Evolutionary conservation across 2,888 invertebrate species (phyloP), one percentile per base, ranked within the genome.

Genomic region (Lasioglossum calceatum): DNA sequence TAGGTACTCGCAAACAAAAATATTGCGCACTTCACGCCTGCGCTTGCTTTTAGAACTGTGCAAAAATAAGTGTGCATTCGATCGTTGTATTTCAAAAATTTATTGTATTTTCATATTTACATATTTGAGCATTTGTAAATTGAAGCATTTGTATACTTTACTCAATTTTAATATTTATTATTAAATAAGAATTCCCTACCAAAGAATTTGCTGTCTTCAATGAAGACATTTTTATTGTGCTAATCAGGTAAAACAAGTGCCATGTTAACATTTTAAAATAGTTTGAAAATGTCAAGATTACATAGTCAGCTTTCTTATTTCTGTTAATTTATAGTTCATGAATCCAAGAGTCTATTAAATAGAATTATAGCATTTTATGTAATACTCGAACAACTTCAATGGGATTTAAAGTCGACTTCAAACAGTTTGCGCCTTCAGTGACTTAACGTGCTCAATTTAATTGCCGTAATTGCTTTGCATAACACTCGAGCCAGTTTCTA

Each of bases 391-490:
- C 8, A 19, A 8, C 19, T 32, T 32, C 8, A 4, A 36, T 36
- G 2, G 16, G 36, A 19, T 7, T 61, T 27, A 23, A 72, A 76
- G 58, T 77, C 32, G 16, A 76, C 76, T 54, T 50, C 10, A 14
- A 64, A 58, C 76, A 19, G 50, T 76, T 72, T 42, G 16, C 14
- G 32, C 36, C 23, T 44, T 85, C 78, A 71, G 78, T 58, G 54
- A 71, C 70, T 78, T 70, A 44, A 23, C 76, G 74, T 27, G 76
- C 39, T 64, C 73, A 47, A 80, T 83, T 87, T 72, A 83, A 64
- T 80, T 32, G 39, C 32, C 61, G 75, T 76, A 83, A 87, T 82
- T 87, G 58, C 58, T 61, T 81, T 83, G 76, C 80, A 58, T 78
- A 87, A 87, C 39, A 67, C n/a, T 75, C 23, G 32, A 61, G 47